A percentile compares a stretch with the other conserved stretches of the same genome.
These are phyloP conservation scores for Chionis minor DNA, from an alignment of 2,113 vertebrate species.

Conservation along the genomic window DNA sequence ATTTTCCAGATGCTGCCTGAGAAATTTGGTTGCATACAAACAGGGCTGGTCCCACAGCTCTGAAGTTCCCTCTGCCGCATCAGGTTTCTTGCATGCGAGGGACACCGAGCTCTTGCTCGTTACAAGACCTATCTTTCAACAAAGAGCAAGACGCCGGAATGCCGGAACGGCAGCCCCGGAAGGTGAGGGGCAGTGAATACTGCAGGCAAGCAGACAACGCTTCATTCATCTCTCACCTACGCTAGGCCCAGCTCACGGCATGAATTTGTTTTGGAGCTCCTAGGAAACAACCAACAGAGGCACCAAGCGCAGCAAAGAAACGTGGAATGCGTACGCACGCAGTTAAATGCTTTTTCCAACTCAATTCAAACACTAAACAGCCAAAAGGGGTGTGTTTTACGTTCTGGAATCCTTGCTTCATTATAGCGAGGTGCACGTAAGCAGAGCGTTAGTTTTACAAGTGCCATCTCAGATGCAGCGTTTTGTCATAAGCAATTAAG, in stretches of 20 bases:
- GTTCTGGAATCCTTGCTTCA: background rate
- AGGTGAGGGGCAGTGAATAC: background rate
- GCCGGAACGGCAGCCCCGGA: background rate
- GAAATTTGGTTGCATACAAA: background rate
- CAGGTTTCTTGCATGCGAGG: background rate
- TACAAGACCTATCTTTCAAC: background rate
- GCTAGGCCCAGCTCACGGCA: background rate
- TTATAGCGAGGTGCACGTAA: rapidly evolving
- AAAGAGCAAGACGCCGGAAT: background rate
- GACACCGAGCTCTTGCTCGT: rapidly evolving
- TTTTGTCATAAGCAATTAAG: background rate
- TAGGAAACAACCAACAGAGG: background rate
- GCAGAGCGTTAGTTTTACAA: background rate
- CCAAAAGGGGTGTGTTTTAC: background rate
- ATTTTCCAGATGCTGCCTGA: conserved; percentile 24
- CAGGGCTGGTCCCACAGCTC: background rate
- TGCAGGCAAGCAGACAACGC: background rate
- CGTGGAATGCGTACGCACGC: rapidly evolving
- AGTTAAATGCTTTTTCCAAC: background rate
- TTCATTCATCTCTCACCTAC: background rate
- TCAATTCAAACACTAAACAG: background rate
- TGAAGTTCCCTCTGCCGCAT: background rate
- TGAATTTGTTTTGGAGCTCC: background rate
- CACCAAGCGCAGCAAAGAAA: background rate
- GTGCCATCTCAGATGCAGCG: background rate